Evolutionary conservation across 1,140 invertebrate species (phyloP), one percentile per base, ranked within the genome.

Genomic region (Eupeodes corollae): DNA sequence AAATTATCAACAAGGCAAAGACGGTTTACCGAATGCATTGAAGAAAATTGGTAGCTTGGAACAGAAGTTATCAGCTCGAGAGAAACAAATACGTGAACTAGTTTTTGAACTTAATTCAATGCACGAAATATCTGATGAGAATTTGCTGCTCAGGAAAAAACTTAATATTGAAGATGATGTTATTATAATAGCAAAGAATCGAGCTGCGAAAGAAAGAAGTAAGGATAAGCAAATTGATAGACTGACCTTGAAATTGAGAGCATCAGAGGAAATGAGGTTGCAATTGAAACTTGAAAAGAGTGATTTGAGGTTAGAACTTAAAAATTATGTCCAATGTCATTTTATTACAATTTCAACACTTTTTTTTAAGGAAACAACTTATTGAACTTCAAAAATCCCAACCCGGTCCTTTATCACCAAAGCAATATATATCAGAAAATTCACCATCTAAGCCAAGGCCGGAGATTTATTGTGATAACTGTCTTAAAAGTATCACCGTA

Each of bases 221-320:
- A 66, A 66, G 48, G 66, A 68, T 26, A 68, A 68, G 38, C 61
- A 63, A 35, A 66, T 68, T 6, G 66, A 68, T 42, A 47, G 63
- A 13, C 38, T 68, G 6, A 60, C 50, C 3, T 51, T 68, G 0
- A 68, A 68, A 37, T 43, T 68, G 42, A 47, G 63, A 6, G 63
- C 66, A 1, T 66, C 63, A 5, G 66, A 68, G 39, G 66, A 68
- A 46, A 47, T 68, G 49, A 53, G 65, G 1, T 46, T 68, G 10
- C 63, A 68, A 31, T 44, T 68, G 14, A 68, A 68, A 49, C 38
- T 68, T 34, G 63, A 68, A n/a, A 68, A 64, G 33, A 60, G 50
- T 40, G 61, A 64, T 11, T 46, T 68, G n/a, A 56, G 55, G 63
- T 55, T 43, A 44, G 21, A 45, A 30, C 12, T 21, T 33, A 41